These are phyloP conservation scores for Anoncus sp. DNA, from an alignment of 2,888 invertebrate species.

Conservation along the genomic window DNA sequence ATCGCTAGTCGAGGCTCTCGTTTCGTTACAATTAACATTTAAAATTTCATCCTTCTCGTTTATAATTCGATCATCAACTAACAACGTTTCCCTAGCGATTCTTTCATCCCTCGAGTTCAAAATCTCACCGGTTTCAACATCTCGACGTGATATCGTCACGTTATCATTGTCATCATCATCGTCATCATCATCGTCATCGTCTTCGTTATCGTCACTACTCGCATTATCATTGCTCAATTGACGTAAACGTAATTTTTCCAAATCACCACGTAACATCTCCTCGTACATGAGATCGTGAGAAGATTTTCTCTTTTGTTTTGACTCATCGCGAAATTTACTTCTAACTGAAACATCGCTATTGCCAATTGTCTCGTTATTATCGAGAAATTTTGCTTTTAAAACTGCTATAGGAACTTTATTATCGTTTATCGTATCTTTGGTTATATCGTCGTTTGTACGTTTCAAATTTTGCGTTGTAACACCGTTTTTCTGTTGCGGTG, in stretches of 20 bases:
- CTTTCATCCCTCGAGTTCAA: neutral
- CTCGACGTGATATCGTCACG: conserved; percentile 44
- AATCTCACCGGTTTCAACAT: neutral
- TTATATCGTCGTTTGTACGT: conserved; percentile 49
- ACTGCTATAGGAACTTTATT: conserved; percentile 75
- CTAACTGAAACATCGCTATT: conserved; percentile 62
- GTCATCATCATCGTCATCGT: conserved; percentile 62
- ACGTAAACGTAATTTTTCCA: conserved; percentile 40
- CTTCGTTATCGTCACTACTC: conserved; percentile 48
- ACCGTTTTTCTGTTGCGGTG: conserved; percentile 40
- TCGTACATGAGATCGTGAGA: conserved; percentile 77
- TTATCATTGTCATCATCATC: conserved; percentile 66
- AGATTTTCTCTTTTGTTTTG: conserved; percentile 72
- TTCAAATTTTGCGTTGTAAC: neutral
- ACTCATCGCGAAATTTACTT: conserved; percentile 66
- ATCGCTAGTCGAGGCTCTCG: neutral
- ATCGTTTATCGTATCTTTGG: conserved; percentile 70
- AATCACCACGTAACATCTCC: conserved; percentile 69
- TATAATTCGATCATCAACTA: neutral
- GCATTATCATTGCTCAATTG: conserved; percentile 44
- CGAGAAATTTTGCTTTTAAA: conserved; percentile 73
- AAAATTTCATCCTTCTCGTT: neutral
- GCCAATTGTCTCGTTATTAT: conserved; percentile 22
- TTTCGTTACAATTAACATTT: neutral
- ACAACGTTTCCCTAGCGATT: neutral